Percentiles rank a stretch among this genome's conserved stretches.
phyloP scores from a whole-genome alignment of 2,888 invertebrate genomes.

The Griposia aprilina region DNA sequence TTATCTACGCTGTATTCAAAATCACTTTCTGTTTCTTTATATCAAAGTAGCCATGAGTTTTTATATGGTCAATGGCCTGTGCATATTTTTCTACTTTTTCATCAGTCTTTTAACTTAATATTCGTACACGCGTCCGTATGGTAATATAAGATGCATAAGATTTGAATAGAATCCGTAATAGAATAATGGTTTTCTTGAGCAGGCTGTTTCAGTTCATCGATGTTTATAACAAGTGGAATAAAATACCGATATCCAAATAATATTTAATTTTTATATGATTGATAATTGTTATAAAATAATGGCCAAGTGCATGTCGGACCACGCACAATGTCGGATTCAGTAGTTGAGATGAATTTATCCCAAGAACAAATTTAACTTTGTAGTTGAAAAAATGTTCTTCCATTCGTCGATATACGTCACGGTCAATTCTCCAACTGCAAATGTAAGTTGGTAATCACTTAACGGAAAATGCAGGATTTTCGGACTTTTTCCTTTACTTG shows the following conservation, averaged over 20 bases:
- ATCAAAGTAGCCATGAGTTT: slow-evolving; percentile 26
- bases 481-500: no score
- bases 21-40: slow-evolving; percentile 47
- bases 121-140: slow-evolving; percentile 44
- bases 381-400: no score
- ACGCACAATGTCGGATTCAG: no score
- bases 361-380: no score
- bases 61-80: slow-evolving; percentile 28
- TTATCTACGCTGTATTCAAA: neutral
- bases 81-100: slow-evolving; percentile 24
- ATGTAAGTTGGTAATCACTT: no score
- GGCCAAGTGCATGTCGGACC: no score
- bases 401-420: no score
- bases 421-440: no score
- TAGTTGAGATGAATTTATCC: no score
- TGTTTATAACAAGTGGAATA: neutral
- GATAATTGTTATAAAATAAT: no score
- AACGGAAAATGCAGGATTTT: no score
- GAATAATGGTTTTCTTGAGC: slow-evolving; percentile 26
- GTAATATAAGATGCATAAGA: slow-evolving; percentile 44
- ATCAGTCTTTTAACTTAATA: slow-evolving; percentile 38
- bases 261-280: no score
- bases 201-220: slow-evolving; percentile 4
- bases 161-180: slow-evolving; percentile 27
- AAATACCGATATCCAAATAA: neutral